phyloP scores from a whole-genome alignment of 2,888 invertebrate genomes.

The Spilarctia lutea region DNA sequence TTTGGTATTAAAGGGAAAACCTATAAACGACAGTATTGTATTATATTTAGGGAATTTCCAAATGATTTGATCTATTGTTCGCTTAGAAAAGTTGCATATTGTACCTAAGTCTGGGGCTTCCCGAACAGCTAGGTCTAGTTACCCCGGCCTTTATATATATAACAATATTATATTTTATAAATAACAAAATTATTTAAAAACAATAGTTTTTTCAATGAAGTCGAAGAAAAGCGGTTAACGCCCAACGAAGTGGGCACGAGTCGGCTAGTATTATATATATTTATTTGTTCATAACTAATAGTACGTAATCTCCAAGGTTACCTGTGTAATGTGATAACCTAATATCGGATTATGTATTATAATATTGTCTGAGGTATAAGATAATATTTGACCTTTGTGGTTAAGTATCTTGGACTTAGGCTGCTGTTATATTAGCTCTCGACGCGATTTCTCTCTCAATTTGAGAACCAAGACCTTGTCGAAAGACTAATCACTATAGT shows the following conservation, averaged over 20 bases:
- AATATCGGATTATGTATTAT: slow-evolving; percentile 7
- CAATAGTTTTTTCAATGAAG: too few species aligned
- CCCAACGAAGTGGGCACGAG: too few species aligned
- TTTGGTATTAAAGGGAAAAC: background rate
- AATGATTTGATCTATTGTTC: background rate
- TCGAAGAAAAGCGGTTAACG: too few species aligned
- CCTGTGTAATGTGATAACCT: slow-evolving; percentile 4
- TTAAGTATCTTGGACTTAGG: background rate
- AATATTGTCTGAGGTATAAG: background rate
- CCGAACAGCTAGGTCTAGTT: too few species aligned
- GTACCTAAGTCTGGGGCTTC: too few species aligned
- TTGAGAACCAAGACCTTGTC: too few species aligned
- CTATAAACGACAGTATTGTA: background rate
- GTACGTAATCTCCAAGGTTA: slow-evolving; percentile 3
- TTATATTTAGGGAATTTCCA: background rate
- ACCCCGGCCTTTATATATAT: too few species aligned
- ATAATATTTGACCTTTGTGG: slow-evolving; percentile 10
- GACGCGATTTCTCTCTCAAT: background rate
- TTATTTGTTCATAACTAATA: background rate
- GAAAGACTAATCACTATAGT: too few species aligned
- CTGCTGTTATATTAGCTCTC: background rate
- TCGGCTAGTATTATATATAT: too few species aligned
- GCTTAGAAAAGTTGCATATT: too few species aligned
- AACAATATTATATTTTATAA: too few species aligned
- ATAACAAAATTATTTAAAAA: too few species aligned